phyloP scores from a whole-genome alignment of 2,888 invertebrate genomes.

The Chironomus tentans region DNA sequence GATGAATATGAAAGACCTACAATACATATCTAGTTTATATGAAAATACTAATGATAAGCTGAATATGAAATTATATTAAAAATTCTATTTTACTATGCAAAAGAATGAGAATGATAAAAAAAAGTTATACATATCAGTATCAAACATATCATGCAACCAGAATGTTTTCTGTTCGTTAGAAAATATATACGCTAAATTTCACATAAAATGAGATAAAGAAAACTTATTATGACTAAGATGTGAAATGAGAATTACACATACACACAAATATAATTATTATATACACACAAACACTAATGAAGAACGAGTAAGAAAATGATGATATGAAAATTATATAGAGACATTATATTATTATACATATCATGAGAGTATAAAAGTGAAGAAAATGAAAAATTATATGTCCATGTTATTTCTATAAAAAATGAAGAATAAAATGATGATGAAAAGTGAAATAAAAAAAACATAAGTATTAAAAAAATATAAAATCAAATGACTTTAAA shows the following conservation, averaged over 20 bases:
- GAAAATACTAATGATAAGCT: no score
- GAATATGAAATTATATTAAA: no score
- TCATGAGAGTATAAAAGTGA: neutral
- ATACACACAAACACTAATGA: neutral
- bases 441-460: conserved; percentile 10
- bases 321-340: neutral
- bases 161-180: neutral
- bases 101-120: neutral
- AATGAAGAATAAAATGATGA: conserved; percentile 1
- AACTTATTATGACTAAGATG: neutral
- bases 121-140: conserved; percentile 24
- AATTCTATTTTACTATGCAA: neutral
- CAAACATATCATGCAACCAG: conserved; percentile 11
- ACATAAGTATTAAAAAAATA: conserved; percentile 12
- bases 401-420: conserved; percentile 26
- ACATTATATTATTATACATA: conserved; percentile 14
- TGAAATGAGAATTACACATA: no score
- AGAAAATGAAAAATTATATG: neutral
- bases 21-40: no score
- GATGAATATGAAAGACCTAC: no score
- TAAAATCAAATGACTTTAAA: neutral
- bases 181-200: neutral
- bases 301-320: neutral
- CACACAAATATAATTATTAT: neutral
- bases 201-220: neutral